Evolutionary conservation across 2,888 invertebrate species (phyloP).

Genomic region (Folsomia candida): DNA sequence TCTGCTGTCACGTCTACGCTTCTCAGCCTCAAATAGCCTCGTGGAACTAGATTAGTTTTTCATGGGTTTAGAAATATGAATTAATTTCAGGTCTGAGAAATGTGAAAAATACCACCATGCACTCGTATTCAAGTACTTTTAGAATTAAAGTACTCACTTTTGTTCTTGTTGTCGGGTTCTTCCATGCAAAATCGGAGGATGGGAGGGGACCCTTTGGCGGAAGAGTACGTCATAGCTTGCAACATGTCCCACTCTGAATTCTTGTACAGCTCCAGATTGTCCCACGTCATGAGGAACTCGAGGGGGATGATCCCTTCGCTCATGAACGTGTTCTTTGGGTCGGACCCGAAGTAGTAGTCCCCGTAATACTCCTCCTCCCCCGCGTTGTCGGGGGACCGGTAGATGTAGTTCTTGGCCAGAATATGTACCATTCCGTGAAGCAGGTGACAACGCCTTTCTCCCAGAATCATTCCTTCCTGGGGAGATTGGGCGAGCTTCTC

Average conservation of each 20-base stretch:
- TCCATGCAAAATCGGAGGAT: conserved; percentile 50
- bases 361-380: conserved; percentile 40
- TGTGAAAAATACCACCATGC: too few species aligned
- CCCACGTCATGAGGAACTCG: conserved; percentile 48
- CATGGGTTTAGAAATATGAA: background rate
- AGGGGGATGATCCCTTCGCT: conserved; percentile 45
- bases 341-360: conserved; percentile 20
- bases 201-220: conserved; percentile 44
- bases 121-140: background rate
- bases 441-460: conserved; percentile 37
- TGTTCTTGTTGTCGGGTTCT: conserved; percentile 40
- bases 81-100: too few species aligned
- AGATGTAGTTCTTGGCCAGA: conserved; percentile 45
- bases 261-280: conserved; percentile 51
- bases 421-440: conserved; percentile 42
- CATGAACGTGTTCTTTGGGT: conserved; percentile 36
- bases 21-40: conserved; percentile 48
- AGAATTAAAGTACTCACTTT: conserved; percentile 9
- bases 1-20: conserved; percentile 38
- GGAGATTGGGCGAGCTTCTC: conserved; percentile 28
- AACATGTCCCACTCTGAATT: conserved; percentile 38
- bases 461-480: conserved; percentile 39
- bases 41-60: conserved; percentile 24
- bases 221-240: conserved; percentile 44
- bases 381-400: conserved; percentile 26